Percentiles rank a stretch among this genome's conserved stretches.
phyloP scores from a whole-genome alignment of 2,888 invertebrate genomes.

The Melanchra persicariae region DNA sequence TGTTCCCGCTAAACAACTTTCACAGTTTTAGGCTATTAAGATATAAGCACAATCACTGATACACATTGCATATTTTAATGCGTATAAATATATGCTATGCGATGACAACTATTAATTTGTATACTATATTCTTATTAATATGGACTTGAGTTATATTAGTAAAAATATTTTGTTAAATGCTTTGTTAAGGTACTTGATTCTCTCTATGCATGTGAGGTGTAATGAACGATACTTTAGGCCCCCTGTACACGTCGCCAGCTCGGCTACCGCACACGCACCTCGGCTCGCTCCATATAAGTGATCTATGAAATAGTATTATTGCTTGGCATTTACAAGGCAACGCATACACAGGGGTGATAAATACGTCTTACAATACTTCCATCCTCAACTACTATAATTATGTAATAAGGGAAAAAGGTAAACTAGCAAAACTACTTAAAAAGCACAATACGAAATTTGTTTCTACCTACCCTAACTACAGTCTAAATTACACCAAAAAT shows the following conservation, averaged over 20 bases:
- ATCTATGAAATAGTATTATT: conserved; percentile 24
- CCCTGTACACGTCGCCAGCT: conserved; percentile 10
- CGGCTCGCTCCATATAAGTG: neutral
- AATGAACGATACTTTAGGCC: conserved; percentile 15
- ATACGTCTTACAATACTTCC: conserved; percentile 20
- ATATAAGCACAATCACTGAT: conserved; percentile 24
- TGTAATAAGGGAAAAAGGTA: conserved; percentile 35
- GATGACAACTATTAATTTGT: conserved; percentile 12
- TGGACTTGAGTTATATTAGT: conserved; percentile 44
- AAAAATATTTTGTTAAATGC: conserved; percentile 40
- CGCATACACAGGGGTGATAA: conserved; percentile 17
- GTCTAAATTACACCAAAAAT: conserved; percentile 42
- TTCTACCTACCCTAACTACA: conserved; percentile 57
- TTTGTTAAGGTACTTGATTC: conserved; percentile 47
- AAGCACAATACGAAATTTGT: conserved; percentile 65
- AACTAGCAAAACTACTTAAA: conserved; percentile 66
- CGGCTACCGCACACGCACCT: neutral
- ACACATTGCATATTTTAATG: conserved; percentile 20
- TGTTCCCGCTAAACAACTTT: neutral
- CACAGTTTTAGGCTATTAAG: neutral
- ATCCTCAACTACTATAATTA: conserved; percentile 27
- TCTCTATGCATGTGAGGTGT: conserved; percentile 29
- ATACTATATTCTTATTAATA: conserved; percentile 27
- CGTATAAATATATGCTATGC: conserved; percentile 7
- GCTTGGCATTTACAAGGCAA: conserved; percentile 41